Evolutionary conservation across 2,888 invertebrate genomes (phyloP), one percentile per base, ranked within the genome.

Genomic region (Tethea ocularis): DNA sequence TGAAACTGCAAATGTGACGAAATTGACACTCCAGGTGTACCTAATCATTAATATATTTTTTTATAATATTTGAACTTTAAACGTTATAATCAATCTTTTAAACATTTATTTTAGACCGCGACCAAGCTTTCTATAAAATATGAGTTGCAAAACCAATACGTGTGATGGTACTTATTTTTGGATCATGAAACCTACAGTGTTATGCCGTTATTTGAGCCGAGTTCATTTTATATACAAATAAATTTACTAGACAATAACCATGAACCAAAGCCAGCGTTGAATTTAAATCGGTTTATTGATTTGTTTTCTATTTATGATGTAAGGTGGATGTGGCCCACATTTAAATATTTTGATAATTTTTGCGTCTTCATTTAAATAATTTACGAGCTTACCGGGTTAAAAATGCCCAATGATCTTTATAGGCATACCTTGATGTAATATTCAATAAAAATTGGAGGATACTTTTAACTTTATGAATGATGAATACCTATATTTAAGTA

Each of bases 241-340:
- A 54, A 33, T 36, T 22, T 6, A 54, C 29, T 22, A 54, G 54
- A 54, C 20, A 33, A 54, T 54, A 54, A 33, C 54, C 54, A 36
- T 33, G 36, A 15, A 24, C 54, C 36, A 23, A 15, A 17, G 10
- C 20, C 6, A 33, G 17, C 15, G 54, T 33, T 23, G 17, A 26
- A 46, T 53, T 52, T 57, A 53, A 57, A 57, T 57, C n/a, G 57
- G 52, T 41, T 1, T 46, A 20, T 41, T 3, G 3, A 0, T 23
- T 41, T 23, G 17, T 51, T 54, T 57, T 38, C 57, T 57, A 51
- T n/a, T n/a, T n/a, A n/a, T n/a, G n/a, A n/a, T n/a, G n/a, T n/a
- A n/a, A n/a, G n/a, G n/a, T n/a, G n/a, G n/a, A n/a, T n/a, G n/a
- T n/a, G n/a, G n/a, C n/a, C n/a, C n/a, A 57, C 54, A 57, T 54